Percentiles rank a stretch among this genome's conserved stretches.
Conservation (phyloP, 2,888 invertebrate species). For the Disparrhopalites patrizii region DNA sequence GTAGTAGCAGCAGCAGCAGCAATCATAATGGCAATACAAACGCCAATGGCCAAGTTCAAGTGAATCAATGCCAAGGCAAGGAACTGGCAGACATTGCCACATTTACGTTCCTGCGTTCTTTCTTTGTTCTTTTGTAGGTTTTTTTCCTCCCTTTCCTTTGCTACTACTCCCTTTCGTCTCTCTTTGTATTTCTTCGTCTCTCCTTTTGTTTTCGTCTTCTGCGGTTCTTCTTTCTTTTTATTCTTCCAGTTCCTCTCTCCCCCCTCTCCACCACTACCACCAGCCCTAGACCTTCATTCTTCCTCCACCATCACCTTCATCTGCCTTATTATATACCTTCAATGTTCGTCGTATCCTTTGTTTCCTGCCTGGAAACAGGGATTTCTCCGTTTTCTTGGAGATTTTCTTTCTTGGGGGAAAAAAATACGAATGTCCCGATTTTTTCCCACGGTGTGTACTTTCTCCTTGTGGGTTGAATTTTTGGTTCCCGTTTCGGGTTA, state of each 20-base stretch:
- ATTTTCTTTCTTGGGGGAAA: no score
- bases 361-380: no score
- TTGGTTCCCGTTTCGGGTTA: no score
- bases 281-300: no score
- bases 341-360: no score
- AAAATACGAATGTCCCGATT: no score
- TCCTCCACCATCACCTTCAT: no score
- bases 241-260: background rate
- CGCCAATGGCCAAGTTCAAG: constrained; percentile 25
- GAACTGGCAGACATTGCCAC: background rate
- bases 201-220: constrained; percentile 6
- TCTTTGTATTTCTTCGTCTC: constrained; percentile 5
- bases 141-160: background rate
- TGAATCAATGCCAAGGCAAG: constrained; percentile 39
- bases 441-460: no score
- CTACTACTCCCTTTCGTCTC: background rate
- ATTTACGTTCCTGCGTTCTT: constrained; percentile 4
- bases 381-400: no score
- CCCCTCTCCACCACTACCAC: no score
- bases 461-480: no score
- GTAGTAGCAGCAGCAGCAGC: constrained; percentile 28
- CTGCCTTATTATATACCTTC: no score
- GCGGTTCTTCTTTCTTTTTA: background rate
- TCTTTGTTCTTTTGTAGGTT: background rate
- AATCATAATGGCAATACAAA: background rate